Evolutionary conservation across 1,140 invertebrate genomes (phyloP).

Genomic region (Pogonomyrmex barbatus): DNA sequence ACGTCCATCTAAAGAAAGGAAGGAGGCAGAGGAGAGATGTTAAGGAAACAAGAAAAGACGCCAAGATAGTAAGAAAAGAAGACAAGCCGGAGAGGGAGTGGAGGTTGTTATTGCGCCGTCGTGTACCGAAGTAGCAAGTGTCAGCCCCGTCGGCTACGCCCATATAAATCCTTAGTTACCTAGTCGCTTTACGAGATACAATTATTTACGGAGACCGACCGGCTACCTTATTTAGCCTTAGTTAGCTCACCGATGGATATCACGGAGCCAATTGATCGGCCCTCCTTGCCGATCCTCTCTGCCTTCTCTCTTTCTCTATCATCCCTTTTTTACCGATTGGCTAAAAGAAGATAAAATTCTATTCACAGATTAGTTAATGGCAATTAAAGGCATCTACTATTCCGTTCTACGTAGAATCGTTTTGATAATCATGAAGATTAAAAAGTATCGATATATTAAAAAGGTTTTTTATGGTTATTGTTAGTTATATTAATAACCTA

Average conservation of each 20-base stretch:
- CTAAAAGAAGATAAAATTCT: slow-evolving; percentile 10
- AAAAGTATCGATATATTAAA: neutral
- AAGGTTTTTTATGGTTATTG: neutral
- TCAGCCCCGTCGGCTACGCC: slow-evolving; percentile 80
- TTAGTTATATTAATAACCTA: neutral
- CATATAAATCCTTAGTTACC: slow-evolving; percentile 82
- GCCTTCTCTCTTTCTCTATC: slow-evolving; percentile 35
- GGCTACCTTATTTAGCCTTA: slow-evolving; percentile 80
- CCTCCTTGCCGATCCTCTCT: slow-evolving; percentile 33
- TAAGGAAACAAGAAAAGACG: slow-evolving; percentile 21
- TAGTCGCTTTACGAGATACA: slow-evolving; percentile 81
- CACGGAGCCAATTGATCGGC: slow-evolving; percentile 74
- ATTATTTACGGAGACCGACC: slow-evolving; percentile 81
- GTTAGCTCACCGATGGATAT: slow-evolving; percentile 75
- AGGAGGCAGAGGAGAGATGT: slow-evolving; percentile 9
- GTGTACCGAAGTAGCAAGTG: slow-evolving; percentile 78
- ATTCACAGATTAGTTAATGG: neutral
- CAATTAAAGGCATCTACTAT: neutral
- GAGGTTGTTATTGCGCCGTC: slow-evolving; percentile 67
- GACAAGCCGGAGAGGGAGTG: slow-evolving; percentile 23
- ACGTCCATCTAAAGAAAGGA: slow-evolving; percentile 68
- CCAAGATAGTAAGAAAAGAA: slow-evolving; percentile 24
- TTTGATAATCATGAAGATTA: neutral
- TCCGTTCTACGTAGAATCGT: neutral
- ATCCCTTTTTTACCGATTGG: slow-evolving; percentile 27